phyloP scores from a whole-genome alignment of 2,888 invertebrate species.

The Anoncus sp. region DNA sequence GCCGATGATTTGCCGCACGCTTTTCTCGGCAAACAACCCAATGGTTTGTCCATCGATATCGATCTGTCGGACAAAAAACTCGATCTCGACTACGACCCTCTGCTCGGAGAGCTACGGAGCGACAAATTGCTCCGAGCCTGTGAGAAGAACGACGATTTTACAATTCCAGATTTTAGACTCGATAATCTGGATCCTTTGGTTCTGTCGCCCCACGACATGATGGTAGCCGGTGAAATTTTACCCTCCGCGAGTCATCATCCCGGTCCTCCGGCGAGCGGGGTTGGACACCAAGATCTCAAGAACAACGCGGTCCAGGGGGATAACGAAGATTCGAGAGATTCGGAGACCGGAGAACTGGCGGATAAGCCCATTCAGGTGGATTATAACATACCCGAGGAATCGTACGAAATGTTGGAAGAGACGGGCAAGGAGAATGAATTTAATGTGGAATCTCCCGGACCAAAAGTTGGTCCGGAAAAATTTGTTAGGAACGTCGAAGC shows the following conservation, averaged over 20 bases:
- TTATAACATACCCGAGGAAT: conserved; percentile 48
- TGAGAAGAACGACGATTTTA: conserved; percentile 77
- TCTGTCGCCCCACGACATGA: conserved; percentile 77
- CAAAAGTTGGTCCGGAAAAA: neutral
- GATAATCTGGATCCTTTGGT: conserved; percentile 77
- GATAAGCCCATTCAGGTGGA: conserved; percentile 58
- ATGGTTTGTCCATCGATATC: conserved; percentile 74
- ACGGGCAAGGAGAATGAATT: conserved; percentile 24
- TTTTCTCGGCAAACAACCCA: conserved; percentile 76
- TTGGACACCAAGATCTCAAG: conserved; percentile 6
- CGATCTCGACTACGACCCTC: conserved; percentile 75
- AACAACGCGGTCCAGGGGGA: conserved; percentile 4
- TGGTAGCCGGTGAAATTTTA: conserved; percentile 77
- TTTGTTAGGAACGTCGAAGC: neutral
- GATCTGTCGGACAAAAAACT: conserved; percentile 76
- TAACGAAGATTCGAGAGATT: neutral
- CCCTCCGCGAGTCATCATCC: conserved; percentile 73
- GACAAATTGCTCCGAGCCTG: conserved; percentile 76
- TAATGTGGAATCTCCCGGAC: no score
- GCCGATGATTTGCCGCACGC: conserved; percentile 74
- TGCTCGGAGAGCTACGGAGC: conserved; percentile 74
- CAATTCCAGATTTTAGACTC: conserved; percentile 77
- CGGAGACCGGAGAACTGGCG: conserved; percentile 35
- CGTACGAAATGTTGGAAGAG: conserved; percentile 43
- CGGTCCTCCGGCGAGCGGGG: neutral